Percentiles rank a stretch among this genome's conserved stretches.
These are phyloP conservation scores for Marronus borbonicus DNA, from an alignment of 2,888 invertebrate genomes.

Conservation along the genomic window DNA sequence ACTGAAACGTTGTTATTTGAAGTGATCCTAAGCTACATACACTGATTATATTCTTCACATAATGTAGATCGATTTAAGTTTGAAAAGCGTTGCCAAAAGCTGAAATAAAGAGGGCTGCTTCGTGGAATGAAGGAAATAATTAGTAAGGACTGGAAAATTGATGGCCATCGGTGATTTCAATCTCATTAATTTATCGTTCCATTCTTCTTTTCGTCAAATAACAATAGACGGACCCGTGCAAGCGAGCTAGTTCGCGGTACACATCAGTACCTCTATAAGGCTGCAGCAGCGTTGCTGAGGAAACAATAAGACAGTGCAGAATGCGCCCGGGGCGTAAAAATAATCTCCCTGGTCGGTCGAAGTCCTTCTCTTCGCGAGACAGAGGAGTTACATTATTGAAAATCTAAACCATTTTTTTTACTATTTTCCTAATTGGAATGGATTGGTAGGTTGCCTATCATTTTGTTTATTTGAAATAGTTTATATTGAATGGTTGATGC, in stretches of 20 bases:
- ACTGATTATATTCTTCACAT: no score
- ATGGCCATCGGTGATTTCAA: constrained; percentile 50
- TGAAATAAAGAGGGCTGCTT: constrained; percentile 19
- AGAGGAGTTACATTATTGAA: neutral
- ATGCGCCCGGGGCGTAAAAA: constrained; percentile 54
- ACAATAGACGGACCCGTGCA: constrained; percentile 27
- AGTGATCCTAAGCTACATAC: no score
- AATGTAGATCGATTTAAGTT: neutral
- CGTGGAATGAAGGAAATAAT: constrained; percentile 33
- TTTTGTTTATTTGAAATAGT: no score
- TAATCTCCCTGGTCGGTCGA: constrained; percentile 31
- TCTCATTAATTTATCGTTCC: constrained; percentile 58
- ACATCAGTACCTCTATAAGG: constrained; percentile 10
- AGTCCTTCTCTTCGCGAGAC: neutral
- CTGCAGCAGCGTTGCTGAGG: constrained; percentile 51
- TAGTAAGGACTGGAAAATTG: constrained; percentile 37
- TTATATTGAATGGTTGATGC: no score
- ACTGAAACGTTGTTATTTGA: no score
- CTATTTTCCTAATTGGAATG: no score
- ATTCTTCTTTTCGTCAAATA: constrained; percentile 55
- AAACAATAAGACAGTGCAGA: constrained; percentile 55
- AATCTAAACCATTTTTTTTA: no score
- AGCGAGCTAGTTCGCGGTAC: constrained; percentile 49
- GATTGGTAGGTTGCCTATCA: no score
- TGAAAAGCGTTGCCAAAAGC: neutral